Base-by-base conservation (phyloP, 2,113 vertebrate species). In the Muntiacus reevesi region DNA sequence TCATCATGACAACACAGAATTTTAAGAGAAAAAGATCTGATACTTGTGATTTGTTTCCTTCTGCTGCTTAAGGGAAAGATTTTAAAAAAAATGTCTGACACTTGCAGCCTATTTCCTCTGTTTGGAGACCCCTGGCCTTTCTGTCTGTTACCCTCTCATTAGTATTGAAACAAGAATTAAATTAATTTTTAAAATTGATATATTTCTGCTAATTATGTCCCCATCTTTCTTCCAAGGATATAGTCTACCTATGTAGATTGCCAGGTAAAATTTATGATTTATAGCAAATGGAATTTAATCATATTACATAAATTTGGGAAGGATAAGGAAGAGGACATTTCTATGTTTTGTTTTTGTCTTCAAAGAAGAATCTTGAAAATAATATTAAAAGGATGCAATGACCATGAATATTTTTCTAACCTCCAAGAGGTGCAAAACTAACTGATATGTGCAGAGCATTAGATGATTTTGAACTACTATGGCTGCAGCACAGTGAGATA, bases 311-410 rank as follows among this genome's bases (percentile, higher is more conserved):
- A 14, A 94, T 93, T 82, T 84, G 1, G 7, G 30, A 33, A 76
- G 9, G 12, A 43, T n/a, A 36, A 90, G 6, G 11, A 96, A 89
- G 15, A 50, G 3, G 9, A 17, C 40, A 36, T 76, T 87, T 87
- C 90, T 87, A 7, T 50, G 27, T 82, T 94, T 88, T 45, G 23
- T 43, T 95, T 78, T 78, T 93, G 6, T 83, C 36, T 95, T 74
- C 55, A 96, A 86, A 93, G 27, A 59, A 15, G 74, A 96, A 79
- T 3, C 11, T 88, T 21, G 11, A 14, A 87, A 92, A 84, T 14
- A 50, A 71, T 94, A 90, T 60, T 4, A 50, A 62, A 95, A 96
- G 6, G 45, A 87, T 47, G 16, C 11, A 60, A 60, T 87, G 74
- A 33, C 50, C 79, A 28, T 85, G 79, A 88, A 62, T 87, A 74